These are phyloP conservation scores for Nothoprocta perdicaria DNA, from an alignment of 2,113 vertebrate species.

Conservation along the genomic window DNA sequence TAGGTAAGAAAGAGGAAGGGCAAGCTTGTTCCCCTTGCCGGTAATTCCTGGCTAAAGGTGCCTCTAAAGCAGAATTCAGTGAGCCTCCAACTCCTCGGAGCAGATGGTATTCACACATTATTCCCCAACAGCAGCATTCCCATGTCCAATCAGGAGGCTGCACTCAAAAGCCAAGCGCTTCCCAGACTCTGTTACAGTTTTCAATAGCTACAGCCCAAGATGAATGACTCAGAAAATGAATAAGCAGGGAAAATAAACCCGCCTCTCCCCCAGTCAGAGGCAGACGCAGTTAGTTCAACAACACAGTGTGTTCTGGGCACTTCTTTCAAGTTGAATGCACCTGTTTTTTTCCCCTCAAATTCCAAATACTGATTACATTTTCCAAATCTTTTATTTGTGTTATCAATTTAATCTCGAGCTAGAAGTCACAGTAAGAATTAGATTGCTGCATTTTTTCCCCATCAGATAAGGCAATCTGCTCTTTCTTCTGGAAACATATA, in stretches of 20 bases:
- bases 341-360: not conserved
- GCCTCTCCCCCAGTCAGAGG: constrained; percentile 12
- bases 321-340: not conserved
- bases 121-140: constrained; percentile 84
- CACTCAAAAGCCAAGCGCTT: constrained; percentile 73
- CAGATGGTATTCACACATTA: constrained; percentile 75
- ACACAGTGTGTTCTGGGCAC: fast-evolving
- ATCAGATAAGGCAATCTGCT: too few species aligned
- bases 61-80: constrained; percentile 51
- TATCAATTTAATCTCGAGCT: not conserved
- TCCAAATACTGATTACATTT: not conserved
- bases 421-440: not conserved
- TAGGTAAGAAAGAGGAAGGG: not conserved
- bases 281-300: constrained; percentile 16
- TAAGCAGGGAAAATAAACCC: constrained; percentile 66
- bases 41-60: constrained; percentile 56
- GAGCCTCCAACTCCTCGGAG: constrained; percentile 69
- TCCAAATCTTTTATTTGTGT: not conserved
- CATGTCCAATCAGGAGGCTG: constrained; percentile 79
- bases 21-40: constrained; percentile 20
- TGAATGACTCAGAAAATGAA: constrained; percentile 79
- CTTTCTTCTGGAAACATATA: not conserved
- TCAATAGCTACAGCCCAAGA: constrained; percentile 72
- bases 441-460: not conserved
- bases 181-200: constrained; percentile 70